A percentile compares a stretch with the other conserved stretches of the same genome.
Evolutionary conservation across 2,113 vertebrate genomes (phyloP).

Genomic region (Hirundichthys speculiger): DNA sequence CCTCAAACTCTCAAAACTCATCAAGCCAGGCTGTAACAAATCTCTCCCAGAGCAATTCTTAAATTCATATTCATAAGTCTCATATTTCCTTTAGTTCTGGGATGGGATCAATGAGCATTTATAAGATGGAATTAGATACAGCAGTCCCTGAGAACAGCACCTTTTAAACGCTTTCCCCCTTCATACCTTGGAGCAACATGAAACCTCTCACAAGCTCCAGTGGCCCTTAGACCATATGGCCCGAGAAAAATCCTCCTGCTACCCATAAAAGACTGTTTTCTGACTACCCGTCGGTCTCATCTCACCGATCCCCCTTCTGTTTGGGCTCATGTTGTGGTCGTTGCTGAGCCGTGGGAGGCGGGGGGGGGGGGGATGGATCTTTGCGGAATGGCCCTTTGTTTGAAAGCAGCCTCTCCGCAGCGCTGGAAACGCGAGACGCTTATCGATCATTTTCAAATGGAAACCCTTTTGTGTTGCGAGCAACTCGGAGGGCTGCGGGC

Average conservation of each 20-base stretch:
- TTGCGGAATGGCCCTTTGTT: constrained; percentile 79
- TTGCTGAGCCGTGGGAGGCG: constrained; percentile 4
- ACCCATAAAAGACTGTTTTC: constrained; percentile 42
- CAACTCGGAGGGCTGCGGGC: constrained; percentile 46
- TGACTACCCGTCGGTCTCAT: constrained; percentile 40
- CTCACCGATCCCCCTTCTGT: constrained; percentile 42
- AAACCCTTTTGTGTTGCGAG: constrained; percentile 73
- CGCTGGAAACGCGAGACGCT: constrained; percentile 74
- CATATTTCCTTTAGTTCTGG: constrained; percentile 50
- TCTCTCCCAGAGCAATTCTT: constrained; percentile 14
- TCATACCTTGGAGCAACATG: constrained; percentile 67
- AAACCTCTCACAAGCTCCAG: constrained; percentile 72
- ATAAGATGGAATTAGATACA: constrained; percentile 70
- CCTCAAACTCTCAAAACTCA: constrained; percentile 14
- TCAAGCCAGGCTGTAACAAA: constrained; percentile 14
- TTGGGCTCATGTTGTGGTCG: constrained; percentile 42
- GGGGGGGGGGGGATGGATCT: constrained; percentile 52
- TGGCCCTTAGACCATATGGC: constrained; percentile 71
- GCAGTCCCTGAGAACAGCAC: constrained; percentile 42
- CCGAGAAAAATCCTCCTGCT: constrained; percentile 39
- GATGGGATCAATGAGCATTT: constrained; percentile 50
- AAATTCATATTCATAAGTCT: constrained; percentile 37
- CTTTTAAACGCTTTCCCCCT: constrained; percentile 37
- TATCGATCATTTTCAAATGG: constrained; percentile 80
- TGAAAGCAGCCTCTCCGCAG: constrained; percentile 71